A percentile compares a stretch with the other conserved stretches of the same genome.
Conservation (phyloP, 2,888 invertebrate genomes). For the Drosophila rellima region DNA sequence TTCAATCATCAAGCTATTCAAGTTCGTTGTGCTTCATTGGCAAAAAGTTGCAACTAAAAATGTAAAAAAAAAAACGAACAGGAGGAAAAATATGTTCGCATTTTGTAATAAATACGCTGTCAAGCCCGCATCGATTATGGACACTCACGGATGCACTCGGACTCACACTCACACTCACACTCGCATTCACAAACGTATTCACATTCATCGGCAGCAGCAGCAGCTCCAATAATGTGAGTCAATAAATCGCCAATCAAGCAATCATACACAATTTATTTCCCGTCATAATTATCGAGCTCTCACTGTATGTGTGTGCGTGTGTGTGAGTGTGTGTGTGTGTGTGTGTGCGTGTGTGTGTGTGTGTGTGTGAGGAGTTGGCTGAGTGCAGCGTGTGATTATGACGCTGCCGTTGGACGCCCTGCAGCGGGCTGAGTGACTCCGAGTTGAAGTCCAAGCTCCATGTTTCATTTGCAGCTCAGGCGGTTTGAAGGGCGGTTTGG, state of each 20-base stretch:
- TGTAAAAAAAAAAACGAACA: conserved; percentile 29
- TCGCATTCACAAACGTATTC: conserved; percentile 23
- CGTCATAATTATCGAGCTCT: conserved; percentile 83
- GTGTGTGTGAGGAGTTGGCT: conserved; percentile 13
- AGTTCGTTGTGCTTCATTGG: conserved; percentile 28
- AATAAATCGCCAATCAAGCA: conserved; percentile 84
- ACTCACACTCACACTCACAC: conserved; percentile 36
- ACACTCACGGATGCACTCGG: conserved; percentile 73
- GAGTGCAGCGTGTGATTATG: conserved; percentile 77
- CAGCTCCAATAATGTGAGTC: conserved; percentile 80
- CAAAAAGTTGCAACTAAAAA: conserved; percentile 20
- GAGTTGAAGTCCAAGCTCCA: conserved; percentile 34
- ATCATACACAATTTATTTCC: conserved; percentile 85
- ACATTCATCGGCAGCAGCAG: conserved; percentile 34
- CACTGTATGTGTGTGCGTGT: conserved; percentile 24
- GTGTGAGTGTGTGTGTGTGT: conserved; percentile 9
- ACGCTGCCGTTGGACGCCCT: conserved; percentile 79
- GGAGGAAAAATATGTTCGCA: conserved; percentile 63
- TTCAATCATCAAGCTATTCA: conserved; percentile 69
- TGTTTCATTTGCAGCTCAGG: conserved; percentile 49
- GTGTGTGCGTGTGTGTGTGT: conserved; percentile 27
- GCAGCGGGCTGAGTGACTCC: conserved; percentile 65
- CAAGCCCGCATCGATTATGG: conserved; percentile 82
- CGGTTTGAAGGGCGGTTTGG: background rate
- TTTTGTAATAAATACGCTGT: conserved; percentile 82